Conservation (phyloP, 2,888 invertebrate species). For the Agrilus mali region DNA sequence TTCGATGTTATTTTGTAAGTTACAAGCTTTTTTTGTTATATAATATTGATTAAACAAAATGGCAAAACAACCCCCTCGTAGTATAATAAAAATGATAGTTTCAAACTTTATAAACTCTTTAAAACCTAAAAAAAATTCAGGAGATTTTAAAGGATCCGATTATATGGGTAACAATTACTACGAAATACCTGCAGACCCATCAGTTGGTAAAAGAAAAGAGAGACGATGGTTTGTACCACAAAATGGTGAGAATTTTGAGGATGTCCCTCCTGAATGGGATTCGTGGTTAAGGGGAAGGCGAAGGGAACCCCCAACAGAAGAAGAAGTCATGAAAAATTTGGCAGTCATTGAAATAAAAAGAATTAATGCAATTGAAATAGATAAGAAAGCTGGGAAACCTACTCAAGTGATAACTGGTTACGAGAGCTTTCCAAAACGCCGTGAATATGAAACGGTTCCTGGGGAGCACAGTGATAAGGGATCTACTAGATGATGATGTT, state of each 20-base stretch:
- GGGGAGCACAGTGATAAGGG: constrained; percentile 20
- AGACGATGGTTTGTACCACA: constrained; percentile 63
- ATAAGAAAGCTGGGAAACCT: constrained; percentile 40
- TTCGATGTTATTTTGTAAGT: no score
- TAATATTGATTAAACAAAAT: constrained; percentile 10
- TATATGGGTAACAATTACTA: constrained; percentile 72
- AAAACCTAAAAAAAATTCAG: constrained; percentile 40
- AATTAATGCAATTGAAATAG: constrained; percentile 59
- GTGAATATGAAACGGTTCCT: constrained; percentile 43
- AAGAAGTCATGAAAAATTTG: constrained; percentile 59
- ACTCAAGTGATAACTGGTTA: constrained; percentile 36
- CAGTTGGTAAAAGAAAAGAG: constrained; percentile 49
- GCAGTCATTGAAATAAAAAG: constrained; percentile 61
- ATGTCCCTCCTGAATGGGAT: constrained; percentile 79
- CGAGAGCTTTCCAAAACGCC: constrained; percentile 27
- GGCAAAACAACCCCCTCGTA: constrained; percentile 23
- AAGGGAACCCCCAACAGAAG: constrained; percentile 52
- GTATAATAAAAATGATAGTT: constrained; percentile 35
- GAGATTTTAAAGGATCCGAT: constrained; percentile 55
- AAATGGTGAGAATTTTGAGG: constrained; percentile 50
- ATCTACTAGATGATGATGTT: no score
- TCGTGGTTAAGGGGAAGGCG: constrained; percentile 62
- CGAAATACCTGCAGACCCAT: constrained; percentile 59
- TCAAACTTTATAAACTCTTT: constrained; percentile 52
- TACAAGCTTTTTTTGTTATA: no score